Evolutionary conservation across 2,888 invertebrate genomes (phyloP).

Genomic region (Eilema depressum): DNA sequence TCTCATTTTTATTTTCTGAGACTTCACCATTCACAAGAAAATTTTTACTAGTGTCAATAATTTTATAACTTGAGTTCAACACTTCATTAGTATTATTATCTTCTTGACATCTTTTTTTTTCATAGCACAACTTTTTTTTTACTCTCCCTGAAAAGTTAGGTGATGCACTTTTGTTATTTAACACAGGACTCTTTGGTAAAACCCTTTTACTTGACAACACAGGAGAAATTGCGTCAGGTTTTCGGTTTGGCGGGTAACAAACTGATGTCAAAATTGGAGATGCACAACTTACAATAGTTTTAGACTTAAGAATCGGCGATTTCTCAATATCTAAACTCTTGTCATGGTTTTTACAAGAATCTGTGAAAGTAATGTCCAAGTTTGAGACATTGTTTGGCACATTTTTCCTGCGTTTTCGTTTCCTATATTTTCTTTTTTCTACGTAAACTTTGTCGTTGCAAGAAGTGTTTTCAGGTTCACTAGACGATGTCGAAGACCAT

Average conservation of each 20-base stretch:
- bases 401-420: slow-evolving; percentile 73
- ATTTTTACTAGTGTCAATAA: not conserved
- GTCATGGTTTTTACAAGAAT: slow-evolving; percentile 48
- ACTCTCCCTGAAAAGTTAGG: slow-evolving; percentile 56
- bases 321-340: slow-evolving; percentile 34
- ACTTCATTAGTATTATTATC: slow-evolving; percentile 5
- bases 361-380: slow-evolving; percentile 66
- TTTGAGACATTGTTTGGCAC: slow-evolving; percentile 63
- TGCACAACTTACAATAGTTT: slow-evolving; percentile 21
- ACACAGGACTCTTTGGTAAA: slow-evolving; percentile 66
- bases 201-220: slow-evolving; percentile 48
- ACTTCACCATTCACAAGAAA: not conserved
- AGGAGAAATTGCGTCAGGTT: slow-evolving; percentile 53
- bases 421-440: slow-evolving; percentile 49
- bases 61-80: not conserved
- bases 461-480: slow-evolving; percentile 68
- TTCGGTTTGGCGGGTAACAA: slow-evolving; percentile 33
- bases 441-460: slow-evolving; percentile 41
- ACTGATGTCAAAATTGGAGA: slow-evolving; percentile 59
- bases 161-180: slow-evolving; percentile 57
- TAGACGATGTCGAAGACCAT: slow-evolving; percentile 77
- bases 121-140: slow-evolving; percentile 64
- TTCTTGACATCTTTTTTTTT: slow-evolving; percentile 13
- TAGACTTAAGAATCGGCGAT: slow-evolving; percentile 57
- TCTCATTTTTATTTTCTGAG: not conserved